Evolutionary conservation across 1,140 invertebrate species (phyloP).

Genomic region (Akabosia matsudoensis): DNA sequence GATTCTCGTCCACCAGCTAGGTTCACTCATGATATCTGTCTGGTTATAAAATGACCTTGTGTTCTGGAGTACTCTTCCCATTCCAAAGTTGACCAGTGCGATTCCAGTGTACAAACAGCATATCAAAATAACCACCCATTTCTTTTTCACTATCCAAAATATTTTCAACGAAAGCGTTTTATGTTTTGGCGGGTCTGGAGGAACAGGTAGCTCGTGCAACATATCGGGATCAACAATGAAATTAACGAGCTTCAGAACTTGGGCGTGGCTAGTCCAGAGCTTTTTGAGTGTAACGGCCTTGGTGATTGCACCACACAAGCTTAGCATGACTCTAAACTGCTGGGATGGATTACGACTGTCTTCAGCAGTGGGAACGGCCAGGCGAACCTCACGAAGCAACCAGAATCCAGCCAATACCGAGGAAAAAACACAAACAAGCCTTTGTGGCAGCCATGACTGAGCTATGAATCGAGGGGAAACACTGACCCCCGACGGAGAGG

Average conservation of each 20-base stretch:
- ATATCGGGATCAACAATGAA: not conserved
- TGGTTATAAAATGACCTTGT: not conserved
- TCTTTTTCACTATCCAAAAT: not conserved
- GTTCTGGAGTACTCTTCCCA: not conserved
- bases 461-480: not conserved
- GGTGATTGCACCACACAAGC: not conserved
- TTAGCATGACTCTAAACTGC: not conserved
- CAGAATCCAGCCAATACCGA: not conserved
- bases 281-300: not conserved
- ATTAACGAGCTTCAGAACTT: not conserved
- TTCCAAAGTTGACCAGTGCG: not conserved
- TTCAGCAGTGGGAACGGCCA: not conserved
- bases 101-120: not conserved
- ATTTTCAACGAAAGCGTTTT: too few relatives aligned
- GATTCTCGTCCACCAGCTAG: not conserved
- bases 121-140: not conserved
- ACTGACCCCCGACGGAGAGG: not conserved
- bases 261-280: not conserved
- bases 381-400: not conserved
- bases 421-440: not conserved
- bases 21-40: not conserved
- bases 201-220: not conserved
- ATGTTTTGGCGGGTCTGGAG: not conserved
- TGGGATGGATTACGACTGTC: not conserved
- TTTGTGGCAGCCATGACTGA: not conserved